Evolutionary conservation across 2,888 invertebrate genomes (phyloP), one percentile per base, ranked within the genome.

Genomic region (Leptinotarsa rubiginosa): DNA sequence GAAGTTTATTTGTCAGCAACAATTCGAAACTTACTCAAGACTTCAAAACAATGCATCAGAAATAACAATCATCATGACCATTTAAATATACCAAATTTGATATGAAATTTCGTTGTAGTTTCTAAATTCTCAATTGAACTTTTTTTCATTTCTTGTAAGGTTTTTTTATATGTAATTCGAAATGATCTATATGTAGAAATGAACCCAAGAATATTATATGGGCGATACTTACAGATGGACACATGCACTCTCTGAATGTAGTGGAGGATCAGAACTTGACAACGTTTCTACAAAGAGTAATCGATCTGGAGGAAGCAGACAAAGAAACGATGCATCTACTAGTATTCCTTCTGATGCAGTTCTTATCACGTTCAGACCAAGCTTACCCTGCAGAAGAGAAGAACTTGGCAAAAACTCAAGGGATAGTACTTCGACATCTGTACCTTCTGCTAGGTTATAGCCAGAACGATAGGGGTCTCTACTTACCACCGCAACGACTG

Each of bases 331-430:
- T 97, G 82, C 98, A 98, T 87, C 89, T 98, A 41, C 89, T 99
- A 52, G 95, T 98, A 15, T 96, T 97, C 83, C 90, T 99, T n/a
- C 91, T 99, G 16, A 97, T 99, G 95, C 98, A 98, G 89, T 98
- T 98, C 87, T 90, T 98, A 86, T 96, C 97, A 0, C 90, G 93
- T 82, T 91, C 92, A 31, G 94, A 95, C 86, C 93, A 93, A 87
- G 95, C 96, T 0, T 95, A 92, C 85, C 96, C 96, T 0, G 93
- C 93, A 0, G 97, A 98, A 82, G 97, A 97, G 81, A 97, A 96
- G 83, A 90, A 92, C 54, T 87, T 93, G 15, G 91, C 92, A 0
- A 95, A 93, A 85, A 93, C 93, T 0, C 96, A 98, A 87, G 94
- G 93, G 76, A 92, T 97, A 80, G 97, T 99, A 0, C 88, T 99